Conservation (phyloP, 2,797 vertebrate species). For the Sebastes iracundus region DNA sequence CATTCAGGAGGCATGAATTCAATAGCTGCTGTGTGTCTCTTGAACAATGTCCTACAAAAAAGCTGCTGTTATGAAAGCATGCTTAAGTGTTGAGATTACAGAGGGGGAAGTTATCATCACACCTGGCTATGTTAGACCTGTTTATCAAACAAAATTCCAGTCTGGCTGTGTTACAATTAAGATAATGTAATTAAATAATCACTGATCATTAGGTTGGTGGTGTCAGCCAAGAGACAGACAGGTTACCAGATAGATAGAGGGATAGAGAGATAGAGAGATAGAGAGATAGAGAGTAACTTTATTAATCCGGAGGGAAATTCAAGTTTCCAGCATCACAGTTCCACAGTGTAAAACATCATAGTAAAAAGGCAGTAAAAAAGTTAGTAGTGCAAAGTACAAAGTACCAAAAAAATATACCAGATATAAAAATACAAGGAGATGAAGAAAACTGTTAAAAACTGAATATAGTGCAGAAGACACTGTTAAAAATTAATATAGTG, state of each 20-base stretch:
- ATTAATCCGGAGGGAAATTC: no score
- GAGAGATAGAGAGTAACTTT: no score
- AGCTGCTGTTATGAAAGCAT: neutral
- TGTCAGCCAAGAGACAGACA: neutral
- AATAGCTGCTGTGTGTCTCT: neutral
- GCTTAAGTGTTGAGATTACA: neutral
- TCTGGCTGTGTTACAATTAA: neutral
- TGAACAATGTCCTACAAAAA: constrained; percentile 1
- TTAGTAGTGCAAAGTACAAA: no score
- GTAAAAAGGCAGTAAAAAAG: no score
- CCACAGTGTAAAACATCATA: no score
- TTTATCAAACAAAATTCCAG: constrained; percentile 26
- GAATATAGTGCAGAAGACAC: no score
- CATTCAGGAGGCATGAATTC: neutral
- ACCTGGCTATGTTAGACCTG: constrained; percentile 13
- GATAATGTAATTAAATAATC: constrained; percentile 1
- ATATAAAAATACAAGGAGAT: no score
- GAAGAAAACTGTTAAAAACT: no score
- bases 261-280: no score
- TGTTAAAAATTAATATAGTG: no score
- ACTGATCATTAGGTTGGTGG: neutral
- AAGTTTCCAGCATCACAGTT: no score
- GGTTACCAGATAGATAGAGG: neutral
- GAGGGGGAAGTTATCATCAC: neutral
- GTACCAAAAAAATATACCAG: no score